phyloP scores from a whole-genome alignment of 2,797 vertebrate species.

The Sibirionetta formosa region DNA sequence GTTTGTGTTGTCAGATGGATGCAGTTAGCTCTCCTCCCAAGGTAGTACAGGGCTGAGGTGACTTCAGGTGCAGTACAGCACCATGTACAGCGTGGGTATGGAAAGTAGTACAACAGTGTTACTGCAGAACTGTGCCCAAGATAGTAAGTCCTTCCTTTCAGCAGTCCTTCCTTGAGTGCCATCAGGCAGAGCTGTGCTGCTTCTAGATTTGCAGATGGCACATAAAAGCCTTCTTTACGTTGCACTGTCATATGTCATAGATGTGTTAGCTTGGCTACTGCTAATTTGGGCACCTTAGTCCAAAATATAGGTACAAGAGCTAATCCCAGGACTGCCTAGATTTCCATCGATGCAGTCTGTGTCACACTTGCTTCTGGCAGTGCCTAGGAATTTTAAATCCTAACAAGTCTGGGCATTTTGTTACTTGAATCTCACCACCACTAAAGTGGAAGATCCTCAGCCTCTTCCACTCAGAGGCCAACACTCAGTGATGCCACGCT shows the following conservation, averaged over 20 bases:
- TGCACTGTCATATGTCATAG: background rate
- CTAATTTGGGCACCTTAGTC: background rate
- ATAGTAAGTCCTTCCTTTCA: background rate
- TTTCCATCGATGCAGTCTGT: background rate
- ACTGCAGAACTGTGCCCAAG: background rate
- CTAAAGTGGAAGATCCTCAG: background rate
- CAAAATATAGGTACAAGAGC: background rate
- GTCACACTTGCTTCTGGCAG: background rate
- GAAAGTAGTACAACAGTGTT: background rate
- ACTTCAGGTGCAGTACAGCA: background rate
- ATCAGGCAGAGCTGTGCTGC: background rate
- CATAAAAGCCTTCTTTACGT: fast-evolving
- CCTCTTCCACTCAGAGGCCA: background rate
- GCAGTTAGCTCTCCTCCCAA: background rate
- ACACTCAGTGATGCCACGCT: background rate
- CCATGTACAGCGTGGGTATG: background rate
- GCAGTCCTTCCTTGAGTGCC: background rate
- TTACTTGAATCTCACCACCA: background rate
- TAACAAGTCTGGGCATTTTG: background rate
- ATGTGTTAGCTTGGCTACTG: background rate
- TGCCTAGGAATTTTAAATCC: background rate
- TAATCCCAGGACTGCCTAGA: background rate
- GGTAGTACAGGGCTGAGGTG: background rate
- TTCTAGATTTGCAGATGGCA: background rate
- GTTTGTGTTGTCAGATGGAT: background rate